Evolutionary conservation across 2,888 invertebrate genomes (phyloP), one percentile per base, ranked within the genome.

Genomic region (Bellardia bayeri): DNA sequence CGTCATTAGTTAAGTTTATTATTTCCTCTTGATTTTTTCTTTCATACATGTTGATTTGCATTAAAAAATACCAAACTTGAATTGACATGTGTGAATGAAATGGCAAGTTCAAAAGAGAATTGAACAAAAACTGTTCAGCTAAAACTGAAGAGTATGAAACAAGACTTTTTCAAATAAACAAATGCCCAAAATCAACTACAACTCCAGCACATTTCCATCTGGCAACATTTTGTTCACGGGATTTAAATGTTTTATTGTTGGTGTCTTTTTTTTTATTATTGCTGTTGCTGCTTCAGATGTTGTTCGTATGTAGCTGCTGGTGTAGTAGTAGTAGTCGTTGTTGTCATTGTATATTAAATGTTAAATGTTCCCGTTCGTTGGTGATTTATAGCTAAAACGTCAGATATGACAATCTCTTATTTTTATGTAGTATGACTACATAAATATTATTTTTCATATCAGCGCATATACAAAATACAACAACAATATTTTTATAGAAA

Each of bases 341-440:
- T 40, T 61, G 80, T 80, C 16, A 42, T 63, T 72, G 72, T 49
- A 58, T 69, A 81, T 33, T 68, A 51, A 84, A 74, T 63, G 64
- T 80, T 75, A 85, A 83, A 83, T 83, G 83, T 78, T 78, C 86
- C 78, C 80, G 84, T 76, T 84, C 88, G 85, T 81, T 87, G 79
- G 89, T 91, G 91, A 92, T 92, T 91, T 92, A 92, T 91, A 90
- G 88, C 86, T 89, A 83, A 89, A 87, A 90, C 90, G 91, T 92
- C 92, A 91, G 91, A 92, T 90, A 91, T 91, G 92, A 91, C 91
- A 91, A 88, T 81, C 85, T 85, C 56, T 89, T 85, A 82, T 85
- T 81, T 86, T 85, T 88, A 86, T 88, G 83, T 86, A 42, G 78
- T 86, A 82, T 80, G 78, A 82, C 72, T 56, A 87, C 85, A 87